Evolutionary conservation across 1,140 invertebrate species (phyloP).

Genomic region (Armadillidium nasatum): DNA sequence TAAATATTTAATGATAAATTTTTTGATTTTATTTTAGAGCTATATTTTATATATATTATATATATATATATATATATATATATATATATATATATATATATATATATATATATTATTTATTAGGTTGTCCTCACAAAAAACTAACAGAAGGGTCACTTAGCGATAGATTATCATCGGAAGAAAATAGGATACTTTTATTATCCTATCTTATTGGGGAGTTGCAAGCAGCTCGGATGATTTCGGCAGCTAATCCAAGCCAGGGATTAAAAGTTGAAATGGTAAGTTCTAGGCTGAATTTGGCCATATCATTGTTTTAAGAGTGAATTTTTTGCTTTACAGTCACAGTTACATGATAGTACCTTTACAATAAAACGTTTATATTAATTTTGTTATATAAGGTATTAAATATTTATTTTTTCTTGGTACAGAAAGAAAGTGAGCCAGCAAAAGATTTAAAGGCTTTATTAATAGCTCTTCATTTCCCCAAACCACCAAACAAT

Average conservation of each 20-base stretch:
- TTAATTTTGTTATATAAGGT: background rate
- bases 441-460: constrained; percentile 66
- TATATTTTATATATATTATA: background rate
- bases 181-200: constrained; percentile 58
- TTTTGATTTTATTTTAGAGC: background rate
- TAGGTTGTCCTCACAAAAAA: constrained; percentile 24
- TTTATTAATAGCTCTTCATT: constrained; percentile 69
- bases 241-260: constrained; percentile 47
- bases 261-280: constrained; percentile 27
- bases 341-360: background rate
- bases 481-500: constrained; percentile 78
- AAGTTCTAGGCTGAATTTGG: constrained; percentile 57
- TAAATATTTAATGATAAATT: background rate
- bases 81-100: background rate
- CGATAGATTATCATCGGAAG: constrained; percentile 14
- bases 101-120: background rate
- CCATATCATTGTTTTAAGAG: constrained; percentile 53
- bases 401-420: background rate
- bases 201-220: constrained; percentile 75
- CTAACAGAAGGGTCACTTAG: constrained; percentile 24
- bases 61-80: background rate
- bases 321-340: constrained; percentile 1
- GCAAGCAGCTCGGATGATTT: constrained; percentile 70
- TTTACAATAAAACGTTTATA: background rate
- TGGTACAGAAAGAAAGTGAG: constrained; percentile 19